Evolutionary conservation across 2,797 vertebrate genomes (phyloP), one percentile per base, ranked within the genome.

Genomic region (Pseudochirops corinnae): DNA sequence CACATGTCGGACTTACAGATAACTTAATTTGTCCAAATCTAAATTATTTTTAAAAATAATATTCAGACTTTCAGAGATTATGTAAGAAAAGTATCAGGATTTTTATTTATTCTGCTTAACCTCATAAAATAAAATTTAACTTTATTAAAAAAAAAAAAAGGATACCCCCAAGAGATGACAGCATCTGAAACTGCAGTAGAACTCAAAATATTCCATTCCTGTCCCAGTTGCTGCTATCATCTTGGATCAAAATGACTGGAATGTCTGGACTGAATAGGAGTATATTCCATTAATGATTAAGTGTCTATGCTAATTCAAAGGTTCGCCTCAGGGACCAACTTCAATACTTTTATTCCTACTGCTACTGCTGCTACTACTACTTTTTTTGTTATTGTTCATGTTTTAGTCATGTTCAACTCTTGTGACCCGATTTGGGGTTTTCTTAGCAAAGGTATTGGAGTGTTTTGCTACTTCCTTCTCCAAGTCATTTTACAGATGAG

Each of bases 21-120:
- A 46, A 82, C 3, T 82, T 82, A 46, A 82, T 82, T 82, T 82
- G 39, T 82, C 21, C 21, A 6, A 55, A 31, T 31, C 52, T 91
- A 29, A 13, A 58, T 93, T 57, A 60, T 50, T 93, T 95, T 93
- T 55, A 82, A 39, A 94, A 92, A 55, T 53, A 31, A 21, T n/a
- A 56, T 95, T 56, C 3, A 74, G n/a, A 26, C 90, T 74, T 91
- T 26, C 92, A 91, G 67, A 93, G 93, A 74, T 57, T 5, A 82
- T 12, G 4, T 24, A 18, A 82, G 39, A 92, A 56, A 56, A 39
- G 56, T 9, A 0, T 10, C 67, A 31, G 0, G 2, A 60, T 50
- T 92, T 57, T 14, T 52, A 12, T 31, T 39, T 90, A 67, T 82
- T 90, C 92, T 92, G 26, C 60, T 95, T 91, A 93, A 93, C 55